Conservation (phyloP, 2,113 vertebrate genomes). For the Larimichthys crocea region DNA sequence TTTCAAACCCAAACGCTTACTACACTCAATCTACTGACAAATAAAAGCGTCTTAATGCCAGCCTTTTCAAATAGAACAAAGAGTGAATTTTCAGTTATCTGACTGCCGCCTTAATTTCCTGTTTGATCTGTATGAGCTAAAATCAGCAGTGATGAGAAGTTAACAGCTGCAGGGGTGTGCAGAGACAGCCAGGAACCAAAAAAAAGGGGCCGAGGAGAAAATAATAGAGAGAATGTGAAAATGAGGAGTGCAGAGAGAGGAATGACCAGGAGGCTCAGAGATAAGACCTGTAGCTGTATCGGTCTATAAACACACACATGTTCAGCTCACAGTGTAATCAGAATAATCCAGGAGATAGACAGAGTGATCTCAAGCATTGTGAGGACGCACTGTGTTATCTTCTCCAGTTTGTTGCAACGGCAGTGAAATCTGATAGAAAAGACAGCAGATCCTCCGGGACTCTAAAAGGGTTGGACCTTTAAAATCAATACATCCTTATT, state of each 20-base stretch:
- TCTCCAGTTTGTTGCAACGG: slow-evolving; percentile 16
- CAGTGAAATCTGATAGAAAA: slow-evolving; percentile 56
- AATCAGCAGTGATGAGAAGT: slow-evolving; percentile 25
- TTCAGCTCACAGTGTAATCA: slow-evolving; percentile 42
- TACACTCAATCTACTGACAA: slow-evolving; percentile 51
- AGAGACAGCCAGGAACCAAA: background rate
- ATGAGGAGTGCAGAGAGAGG: slow-evolving; percentile 35
- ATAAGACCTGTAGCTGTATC: slow-evolving; percentile 68
- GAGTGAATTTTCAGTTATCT: slow-evolving; percentile 28
- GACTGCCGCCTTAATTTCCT: slow-evolving; percentile 35
- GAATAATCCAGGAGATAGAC: slow-evolving; percentile 55
- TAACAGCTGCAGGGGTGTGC: background rate
- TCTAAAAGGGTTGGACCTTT: slow-evolving; percentile 56
- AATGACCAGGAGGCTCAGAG: slow-evolving; percentile 43
- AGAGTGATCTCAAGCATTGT: slow-evolving; percentile 33
- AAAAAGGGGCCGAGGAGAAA: background rate
- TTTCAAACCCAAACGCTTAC: slow-evolving; percentile 38
- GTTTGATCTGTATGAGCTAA: slow-evolving; percentile 34
- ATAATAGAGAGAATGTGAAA: slow-evolving; percentile 25
- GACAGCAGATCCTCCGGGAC: slow-evolving; percentile 41
- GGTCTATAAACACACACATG: slow-evolving; percentile 50
- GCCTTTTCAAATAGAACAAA: slow-evolving; percentile 52
- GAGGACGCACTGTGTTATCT: slow-evolving; percentile 55
- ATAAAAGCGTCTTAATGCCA: slow-evolving; percentile 38
- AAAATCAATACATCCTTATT: slow-evolving; percentile 63